A percentile compares a stretch with the other conserved stretches of the same genome.
phyloP scores from a whole-genome alignment of 1,140 invertebrate genomes.

The Diachasmimorpha longicaudata region DNA sequence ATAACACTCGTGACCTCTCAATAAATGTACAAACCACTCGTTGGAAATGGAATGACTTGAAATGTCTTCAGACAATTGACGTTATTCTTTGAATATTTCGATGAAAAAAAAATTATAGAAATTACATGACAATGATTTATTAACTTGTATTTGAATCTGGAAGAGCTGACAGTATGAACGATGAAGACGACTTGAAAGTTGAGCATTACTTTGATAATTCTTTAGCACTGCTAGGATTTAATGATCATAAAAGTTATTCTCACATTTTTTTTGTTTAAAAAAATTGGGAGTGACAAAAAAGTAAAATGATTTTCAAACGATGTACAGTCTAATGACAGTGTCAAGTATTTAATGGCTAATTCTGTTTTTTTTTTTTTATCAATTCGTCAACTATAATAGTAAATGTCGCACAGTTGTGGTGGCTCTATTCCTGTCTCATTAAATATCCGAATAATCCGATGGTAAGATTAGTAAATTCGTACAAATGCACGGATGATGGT shows the following conservation, averaged over 20 bases:
- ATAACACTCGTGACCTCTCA: neutral
- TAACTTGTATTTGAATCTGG: neutral
- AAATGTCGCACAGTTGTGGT: neutral
- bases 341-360: neutral
- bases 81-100: neutral
- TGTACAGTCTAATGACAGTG: neutral
- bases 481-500: slow-evolving; percentile 9
- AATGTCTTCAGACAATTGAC: neutral
- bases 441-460: neutral
- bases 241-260: neutral
- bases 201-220: neutral
- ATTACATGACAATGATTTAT: neutral
- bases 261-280: neutral
- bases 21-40: neutral
- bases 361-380: neutral
- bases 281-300: neutral
- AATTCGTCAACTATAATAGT: neutral
- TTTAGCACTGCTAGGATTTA: neutral
- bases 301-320: neutral
- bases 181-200: neutral
- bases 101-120: neutral
- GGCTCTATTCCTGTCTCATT: neutral
- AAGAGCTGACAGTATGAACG: neutral
- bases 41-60: neutral
- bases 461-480: neutral